Evolutionary conservation across 2,113 vertebrate species (phyloP), one percentile per base, ranked within the genome.

Genomic region (Dinomys branickii): DNA sequence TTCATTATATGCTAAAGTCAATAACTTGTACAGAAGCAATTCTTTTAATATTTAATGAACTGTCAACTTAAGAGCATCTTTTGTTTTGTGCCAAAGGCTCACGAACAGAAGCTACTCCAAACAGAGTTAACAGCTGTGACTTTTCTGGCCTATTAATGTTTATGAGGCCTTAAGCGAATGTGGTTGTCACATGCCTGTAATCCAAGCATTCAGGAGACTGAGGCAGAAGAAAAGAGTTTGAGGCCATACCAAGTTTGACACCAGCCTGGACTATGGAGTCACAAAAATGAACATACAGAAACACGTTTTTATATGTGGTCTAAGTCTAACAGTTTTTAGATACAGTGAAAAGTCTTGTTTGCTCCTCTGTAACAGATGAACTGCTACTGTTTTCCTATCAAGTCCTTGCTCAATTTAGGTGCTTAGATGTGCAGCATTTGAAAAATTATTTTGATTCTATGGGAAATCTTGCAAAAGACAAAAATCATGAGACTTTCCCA

Each of bases 1-100:
- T 95, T 86, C 44, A 81, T 88, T 52, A 82, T 81, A 87, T 14
- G 26, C 38, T 47, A 26, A 85, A 91, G 58, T 93, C 47, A 94
- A 3, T 90, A 69, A 56, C 91, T 71, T 94, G 17, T 71, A 24
- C 65, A 82, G 88, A 50, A n/a, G 52, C 50, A 94, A 67, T 5
- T 94, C 75, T 67, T 58, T 90, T 3, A 16, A 59, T 91, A 54
- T 33, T 44, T 87, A 88, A 73, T 28, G 88, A 85, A 41, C 14
- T 52, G 0, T 92, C 88, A 38, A 14, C 69, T 90, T 89, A 24
- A 8, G 35, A 41, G 35, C 50, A 54, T 54, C 54, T 77, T 92
- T 85, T 84, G 28, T 92, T 92, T 83, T 91, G 38, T 44, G 33
- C 0, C 69, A n/a, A 54, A 89, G 28, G 7, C 63, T 22, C 50